These are phyloP conservation scores for Nibea coibor DNA, from an alignment of 2,113 vertebrate genomes.

Conservation along the genomic window DNA sequence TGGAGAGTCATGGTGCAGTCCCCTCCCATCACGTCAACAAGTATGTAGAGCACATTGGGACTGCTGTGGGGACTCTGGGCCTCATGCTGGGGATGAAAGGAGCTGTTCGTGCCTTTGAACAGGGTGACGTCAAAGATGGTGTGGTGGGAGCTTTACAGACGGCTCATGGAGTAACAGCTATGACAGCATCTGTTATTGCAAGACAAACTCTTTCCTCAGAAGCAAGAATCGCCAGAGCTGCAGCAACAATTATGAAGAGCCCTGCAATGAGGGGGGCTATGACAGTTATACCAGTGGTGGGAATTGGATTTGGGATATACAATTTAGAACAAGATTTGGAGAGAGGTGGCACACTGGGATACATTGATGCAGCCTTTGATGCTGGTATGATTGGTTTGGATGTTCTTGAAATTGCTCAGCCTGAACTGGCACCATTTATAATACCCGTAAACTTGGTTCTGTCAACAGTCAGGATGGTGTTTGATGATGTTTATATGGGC, in stretches of 20 bases:
- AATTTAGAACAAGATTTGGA: constrained; percentile 27
- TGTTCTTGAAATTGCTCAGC: neutral
- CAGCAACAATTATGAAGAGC: constrained; percentile 4
- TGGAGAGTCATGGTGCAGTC: constrained; percentile 14
- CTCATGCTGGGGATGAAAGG: constrained; percentile 60
- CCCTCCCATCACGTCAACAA: constrained; percentile 6
- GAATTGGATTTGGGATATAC: constrained; percentile 61
- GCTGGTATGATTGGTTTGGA: fast-evolving
- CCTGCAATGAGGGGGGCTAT: constrained; percentile 2
- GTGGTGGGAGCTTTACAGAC: constrained; percentile 20
- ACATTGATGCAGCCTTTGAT: constrained; percentile 39
- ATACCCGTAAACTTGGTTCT: constrained; percentile 44
- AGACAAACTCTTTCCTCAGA: constrained; percentile 24
- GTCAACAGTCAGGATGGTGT: constrained; percentile 41
- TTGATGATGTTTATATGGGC: constrained; percentile 57
- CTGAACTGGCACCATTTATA: constrained; percentile 52
- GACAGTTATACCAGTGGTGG: constrained; percentile 24
- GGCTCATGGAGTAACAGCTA: constrained; percentile 35
- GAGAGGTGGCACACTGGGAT: constrained; percentile 32
- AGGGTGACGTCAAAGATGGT: constrained; percentile 42
- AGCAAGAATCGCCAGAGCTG: constrained; percentile 8
- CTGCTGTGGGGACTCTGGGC: constrained; percentile 25
- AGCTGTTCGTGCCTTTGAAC: constrained; percentile 40
- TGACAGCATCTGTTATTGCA: constrained; percentile 32
- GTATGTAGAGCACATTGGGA: neutral